Evolutionary conservation across 2,888 invertebrate genomes (phyloP), one percentile per base, ranked within the genome.

Genomic region (Clistopyga incitator): DNA sequence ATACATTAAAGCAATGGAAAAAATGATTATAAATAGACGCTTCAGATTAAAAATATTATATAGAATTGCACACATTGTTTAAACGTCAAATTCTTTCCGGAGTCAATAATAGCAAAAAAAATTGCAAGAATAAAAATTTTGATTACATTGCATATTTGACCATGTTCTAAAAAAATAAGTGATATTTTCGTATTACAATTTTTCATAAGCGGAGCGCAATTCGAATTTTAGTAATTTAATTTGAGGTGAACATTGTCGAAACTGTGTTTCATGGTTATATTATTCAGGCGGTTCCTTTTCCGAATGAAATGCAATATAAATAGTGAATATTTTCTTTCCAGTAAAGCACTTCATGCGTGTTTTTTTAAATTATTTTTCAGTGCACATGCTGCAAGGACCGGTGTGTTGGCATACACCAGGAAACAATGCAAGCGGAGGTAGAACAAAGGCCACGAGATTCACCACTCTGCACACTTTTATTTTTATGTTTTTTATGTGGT

Each of bases 361-460:
- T 54, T 84, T 38, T 67, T 72, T 25, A 47, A 47, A 59, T 65
- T 79, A 54, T 54, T 77, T 81, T 54, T 45, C 6, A 2, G 38
- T 74, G 18, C 52, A 42, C 25, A 54, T 50, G 18, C 47, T 42
- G 64, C 29, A 42, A 20, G 23, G 15, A 56, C 47, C 52, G 45
- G 15, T 23, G 15, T 23, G 45, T 56, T 20, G 52, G 52, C 61
- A 64, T 65, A 47, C 29, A 18, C 47, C 64, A 75, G 71, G 76
- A 78, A 85, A 85, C 86, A 84, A 86, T 85, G 79, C 78, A 52
- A 77, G 54, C 50, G 61, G 64, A 29, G 70, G 54, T 45, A 25
- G 71, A 81, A 86, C 82, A 84, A 81, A 84, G 64, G 78, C 74
- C 64, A 76, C 83, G 84, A 83, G 76, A 84, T 84, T 83, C 80